These are phyloP conservation scores for Diaperis boleti DNA, from an alignment of 2,888 invertebrate species.

Conservation along the genomic window DNA sequence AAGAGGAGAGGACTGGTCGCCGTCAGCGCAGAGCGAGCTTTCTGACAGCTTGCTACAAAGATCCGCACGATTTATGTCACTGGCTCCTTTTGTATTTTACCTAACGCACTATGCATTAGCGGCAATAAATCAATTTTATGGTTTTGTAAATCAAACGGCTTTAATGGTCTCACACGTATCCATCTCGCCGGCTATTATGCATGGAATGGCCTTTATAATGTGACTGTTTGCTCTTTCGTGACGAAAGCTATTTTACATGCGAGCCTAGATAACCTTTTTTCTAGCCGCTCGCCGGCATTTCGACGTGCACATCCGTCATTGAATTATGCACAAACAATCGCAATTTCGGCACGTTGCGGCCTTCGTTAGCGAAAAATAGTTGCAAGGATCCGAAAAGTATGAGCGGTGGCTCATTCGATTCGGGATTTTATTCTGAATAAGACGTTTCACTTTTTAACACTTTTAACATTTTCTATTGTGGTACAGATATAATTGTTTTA, in stretches of 20 bases:
- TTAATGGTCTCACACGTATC: conserved; percentile 61
- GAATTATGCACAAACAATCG: no score
- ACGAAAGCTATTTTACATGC: conserved; percentile 41
- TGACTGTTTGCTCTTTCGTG: conserved; percentile 44
- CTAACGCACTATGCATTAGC: conserved; percentile 66
- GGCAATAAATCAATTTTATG: conserved; percentile 68
- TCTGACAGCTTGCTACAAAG: conserved; percentile 65
- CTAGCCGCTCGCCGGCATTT: not conserved
- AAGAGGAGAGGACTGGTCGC: conserved; percentile 32
- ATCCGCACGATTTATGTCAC: conserved; percentile 66
- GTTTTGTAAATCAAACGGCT: conserved; percentile 67
- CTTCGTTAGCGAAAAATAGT: no score
- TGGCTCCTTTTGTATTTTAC: conserved; percentile 66
- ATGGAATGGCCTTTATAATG: conserved; percentile 45
- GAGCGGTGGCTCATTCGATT: no score
- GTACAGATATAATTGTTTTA: no score
- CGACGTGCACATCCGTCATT: not conserved
- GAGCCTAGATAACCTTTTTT: conserved; percentile 26
- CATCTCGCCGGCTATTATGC: conserved; percentile 47
- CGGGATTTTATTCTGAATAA: no score
- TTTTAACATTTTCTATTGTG: no score
- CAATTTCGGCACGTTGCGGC: no score
- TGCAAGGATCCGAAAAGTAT: no score
- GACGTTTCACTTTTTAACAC: no score
- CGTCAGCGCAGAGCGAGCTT: conserved; percentile 47